These are phyloP conservation scores for Glaucidium brasilianum DNA, from an alignment of 2,113 vertebrate genomes.

Conservation along the genomic window DNA sequence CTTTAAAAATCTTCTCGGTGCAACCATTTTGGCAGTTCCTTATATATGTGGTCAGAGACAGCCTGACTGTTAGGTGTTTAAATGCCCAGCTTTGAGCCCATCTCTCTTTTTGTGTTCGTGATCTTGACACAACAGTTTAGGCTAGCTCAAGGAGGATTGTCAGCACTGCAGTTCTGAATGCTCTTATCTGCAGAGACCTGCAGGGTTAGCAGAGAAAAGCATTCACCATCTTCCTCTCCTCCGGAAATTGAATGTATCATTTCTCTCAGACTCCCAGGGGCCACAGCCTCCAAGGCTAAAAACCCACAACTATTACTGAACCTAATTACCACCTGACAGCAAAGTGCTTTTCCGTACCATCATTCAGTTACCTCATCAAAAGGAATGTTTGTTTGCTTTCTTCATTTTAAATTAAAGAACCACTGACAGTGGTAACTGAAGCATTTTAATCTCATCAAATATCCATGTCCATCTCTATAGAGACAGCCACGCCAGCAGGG, in stretches of 20 bases:
- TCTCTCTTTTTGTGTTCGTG: background rate
- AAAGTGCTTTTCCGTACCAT: slow-evolving; percentile 38
- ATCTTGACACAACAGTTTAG: slow-evolving; percentile 44
- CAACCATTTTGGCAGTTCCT: background rate
- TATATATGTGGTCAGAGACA: background rate
- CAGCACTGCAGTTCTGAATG: slow-evolving; percentile 11
- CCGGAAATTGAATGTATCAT: slow-evolving; percentile 54
- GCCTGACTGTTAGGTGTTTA: background rate
- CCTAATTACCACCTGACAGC: slow-evolving; percentile 67
- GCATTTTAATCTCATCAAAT: slow-evolving; percentile 67
- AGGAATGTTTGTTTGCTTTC: slow-evolving; percentile 56
- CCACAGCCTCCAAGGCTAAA: slow-evolving; percentile 52
- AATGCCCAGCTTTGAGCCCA: background rate
- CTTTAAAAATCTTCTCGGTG: background rate
- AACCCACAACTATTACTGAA: slow-evolving; percentile 55
- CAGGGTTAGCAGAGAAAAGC: slow-evolving; percentile 49
- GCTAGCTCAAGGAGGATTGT: slow-evolving; percentile 46
- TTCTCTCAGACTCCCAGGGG: slow-evolving; percentile 53
- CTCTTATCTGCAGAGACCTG: slow-evolving; percentile 57
- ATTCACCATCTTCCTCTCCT: slow-evolving; percentile 51
- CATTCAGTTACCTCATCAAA: slow-evolving; percentile 55
- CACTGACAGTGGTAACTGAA: slow-evolving; percentile 47
- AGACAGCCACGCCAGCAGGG: slow-evolving; percentile 38
- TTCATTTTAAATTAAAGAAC: slow-evolving; percentile 55
- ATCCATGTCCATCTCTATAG: slow-evolving; percentile 63